Evolutionary conservation across 2,888 invertebrate species (phyloP).

Genomic region (Andrena marginata): DNA sequence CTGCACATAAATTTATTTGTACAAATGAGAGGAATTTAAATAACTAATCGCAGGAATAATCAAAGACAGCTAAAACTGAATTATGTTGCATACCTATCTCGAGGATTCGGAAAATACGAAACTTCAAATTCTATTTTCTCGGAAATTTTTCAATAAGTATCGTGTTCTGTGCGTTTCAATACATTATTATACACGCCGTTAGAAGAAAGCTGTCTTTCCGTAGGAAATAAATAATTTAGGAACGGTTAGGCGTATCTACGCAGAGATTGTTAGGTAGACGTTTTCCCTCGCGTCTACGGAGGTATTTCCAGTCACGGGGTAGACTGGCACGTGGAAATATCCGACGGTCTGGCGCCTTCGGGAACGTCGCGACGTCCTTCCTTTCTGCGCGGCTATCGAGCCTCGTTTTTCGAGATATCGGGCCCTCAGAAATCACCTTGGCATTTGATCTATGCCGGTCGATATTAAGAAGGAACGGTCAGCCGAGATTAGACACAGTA

Average conservation of each 20-base stretch:
- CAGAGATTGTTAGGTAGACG: constrained; percentile 19
- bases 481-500: constrained; percentile 65
- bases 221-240: background rate
- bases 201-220: no score
- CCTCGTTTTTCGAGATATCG: constrained; percentile 59
- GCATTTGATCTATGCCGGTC: constrained; percentile 74
- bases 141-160: no score
- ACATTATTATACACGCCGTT: no score
- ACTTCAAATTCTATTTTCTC: no score
- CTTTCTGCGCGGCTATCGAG: constrained; percentile 43
- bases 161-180: no score
- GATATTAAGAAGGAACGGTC: constrained; percentile 73
- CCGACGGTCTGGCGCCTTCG: constrained; percentile 64
- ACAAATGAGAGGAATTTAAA: background rate
- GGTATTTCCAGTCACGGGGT: constrained; percentile 50
- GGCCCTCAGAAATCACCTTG: constrained; percentile 28
- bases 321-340: constrained; percentile 49
- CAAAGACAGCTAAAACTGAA: no score
- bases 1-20: background rate
- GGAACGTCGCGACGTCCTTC: constrained; percentile 61
- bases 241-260: constrained; percentile 1
- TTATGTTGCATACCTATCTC: no score
- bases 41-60: background rate
- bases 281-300: constrained; percentile 19
- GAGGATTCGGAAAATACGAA: no score